These are phyloP conservation scores for Actenoides lindsayi DNA, from an alignment of 2,113 vertebrate genomes.

Conservation along the genomic window DNA sequence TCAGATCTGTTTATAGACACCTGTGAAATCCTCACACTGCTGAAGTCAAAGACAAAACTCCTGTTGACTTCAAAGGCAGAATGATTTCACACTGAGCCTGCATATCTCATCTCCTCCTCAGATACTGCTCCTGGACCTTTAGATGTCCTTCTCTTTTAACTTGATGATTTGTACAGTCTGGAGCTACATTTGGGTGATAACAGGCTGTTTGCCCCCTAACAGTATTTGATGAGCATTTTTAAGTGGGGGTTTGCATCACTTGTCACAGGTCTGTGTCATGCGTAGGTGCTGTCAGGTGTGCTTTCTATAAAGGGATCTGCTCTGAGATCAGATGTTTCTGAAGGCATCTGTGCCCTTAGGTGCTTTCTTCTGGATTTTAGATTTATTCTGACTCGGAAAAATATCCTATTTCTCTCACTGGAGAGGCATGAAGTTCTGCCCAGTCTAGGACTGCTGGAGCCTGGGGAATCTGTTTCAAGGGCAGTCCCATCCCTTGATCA, in stretches of 20 bases:
- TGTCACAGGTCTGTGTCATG: neutral
- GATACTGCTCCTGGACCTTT: neutral
- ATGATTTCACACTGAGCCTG: neutral
- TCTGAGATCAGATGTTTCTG: neutral
- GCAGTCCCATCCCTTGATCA: neutral
- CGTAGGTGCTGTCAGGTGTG: neutral
- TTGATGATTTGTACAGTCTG: neutral
- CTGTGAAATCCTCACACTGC: neutral
- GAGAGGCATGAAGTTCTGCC: neutral
- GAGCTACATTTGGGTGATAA: slow-evolving; percentile 27
- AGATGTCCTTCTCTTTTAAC: slow-evolving; percentile 22
- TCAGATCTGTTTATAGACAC: slow-evolving; percentile 20
- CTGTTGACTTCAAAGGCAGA: neutral
- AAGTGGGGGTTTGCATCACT: neutral
- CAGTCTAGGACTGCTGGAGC: neutral
- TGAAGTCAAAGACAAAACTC: slow-evolving; percentile 6
- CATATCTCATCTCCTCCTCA: neutral
- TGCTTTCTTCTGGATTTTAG: neutral
- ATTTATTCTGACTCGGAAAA: neutral
- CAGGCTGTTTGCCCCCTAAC: neutral
- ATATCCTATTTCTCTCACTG: neutral
- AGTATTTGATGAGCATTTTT: neutral
- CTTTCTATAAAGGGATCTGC: neutral
- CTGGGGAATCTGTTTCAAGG: neutral
- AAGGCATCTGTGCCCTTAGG: neutral